Base-by-base conservation (phyloP, 2,888 invertebrate species). In the Conomelus anceps region DNA sequence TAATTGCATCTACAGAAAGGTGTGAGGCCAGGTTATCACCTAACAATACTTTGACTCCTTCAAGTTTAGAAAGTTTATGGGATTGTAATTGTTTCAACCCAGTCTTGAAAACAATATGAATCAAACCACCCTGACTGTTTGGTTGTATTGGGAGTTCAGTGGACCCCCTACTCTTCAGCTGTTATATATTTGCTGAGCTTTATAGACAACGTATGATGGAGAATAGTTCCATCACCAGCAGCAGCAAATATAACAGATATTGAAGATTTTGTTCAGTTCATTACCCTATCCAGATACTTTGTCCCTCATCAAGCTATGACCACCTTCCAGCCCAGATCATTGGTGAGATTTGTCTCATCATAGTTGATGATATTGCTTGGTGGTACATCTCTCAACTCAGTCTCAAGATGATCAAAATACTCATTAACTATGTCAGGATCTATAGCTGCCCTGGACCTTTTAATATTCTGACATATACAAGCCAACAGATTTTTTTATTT, bases 61-160 rank as follows among this genome's bases (percentile, higher is more conserved):
- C 26, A 41, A 89, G 41, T 86, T 88, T 90, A 22, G 17, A 23
- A 23, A 89, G 88, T n/a, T 86, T 89, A 90, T 0, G 90, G 91
- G 22, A 91, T 22, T 1, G 87, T 22, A 22, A 90, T 34, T 41
- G 22, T 41, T 29, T 89, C 23, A 86, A 91, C 89, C 90, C 90
- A 91, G 41, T 91, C 90, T 85, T 89, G 26, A 85, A 91, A 91
- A 86, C 87, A 85, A 84, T 26, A 63, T 22, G 88, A 24, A 88
- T 92, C 91, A 90, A 93, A 92, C 93, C 92, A 93, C 3, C 92
- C 92, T 88, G 90, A 91, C 89, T 90, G 91, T 91, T 22, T 92
- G 88, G 89, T 92, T 92, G 90, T 91, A 91, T 9, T 87, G 41
- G 4, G 88, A 88, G 22, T 85, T 34, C 23, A 86, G 85, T 9